A percentile compares a stretch with the other conserved stretches of the same genome.
Conservation (phyloP, 1,140 invertebrate genomes). For the Pristionchus pacificus region DNA sequence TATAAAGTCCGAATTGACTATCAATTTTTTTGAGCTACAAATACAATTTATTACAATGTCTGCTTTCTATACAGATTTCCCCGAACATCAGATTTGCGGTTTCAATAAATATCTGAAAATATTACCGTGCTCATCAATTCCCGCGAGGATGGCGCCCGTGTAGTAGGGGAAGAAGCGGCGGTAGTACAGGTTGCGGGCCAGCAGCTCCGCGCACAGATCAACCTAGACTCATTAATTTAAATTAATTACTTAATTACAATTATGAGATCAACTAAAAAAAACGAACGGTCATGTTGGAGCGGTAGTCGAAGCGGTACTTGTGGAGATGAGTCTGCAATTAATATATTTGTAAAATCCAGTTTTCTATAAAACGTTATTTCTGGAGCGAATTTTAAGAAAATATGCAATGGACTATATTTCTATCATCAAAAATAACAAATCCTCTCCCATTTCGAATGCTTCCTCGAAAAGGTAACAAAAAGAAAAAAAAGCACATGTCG, state of each 20-base stretch:
- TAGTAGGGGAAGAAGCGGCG: conserved; percentile 98
- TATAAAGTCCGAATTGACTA: too few relatives aligned
- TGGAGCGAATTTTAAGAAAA: too few relatives aligned
- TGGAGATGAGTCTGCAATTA: conserved; percentile 47
- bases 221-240: neutral
- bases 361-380: neutral
- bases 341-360: neutral
- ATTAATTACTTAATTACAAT: neutral
- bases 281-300: conserved; percentile 80
- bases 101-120: too few relatives aligned
- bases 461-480: too few relatives aligned
- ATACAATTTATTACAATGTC: too few relatives aligned
- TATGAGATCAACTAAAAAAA: neutral
- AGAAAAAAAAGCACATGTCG: conserved; percentile 61
- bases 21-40: too few relatives aligned
- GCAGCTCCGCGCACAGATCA: conserved; percentile 83
- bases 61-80: too few relatives aligned
- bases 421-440: too few relatives aligned
- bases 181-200: conserved; percentile 91
- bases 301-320: conserved; percentile 83
- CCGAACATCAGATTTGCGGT: too few relatives aligned
- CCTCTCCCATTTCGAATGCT: too few relatives aligned
- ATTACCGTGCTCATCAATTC: conserved; percentile 67
- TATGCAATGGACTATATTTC: too few relatives aligned
- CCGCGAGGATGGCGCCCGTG: conserved; percentile 87